Conservation (phyloP, 2,888 invertebrate species). For the Sipha maydis region DNA sequence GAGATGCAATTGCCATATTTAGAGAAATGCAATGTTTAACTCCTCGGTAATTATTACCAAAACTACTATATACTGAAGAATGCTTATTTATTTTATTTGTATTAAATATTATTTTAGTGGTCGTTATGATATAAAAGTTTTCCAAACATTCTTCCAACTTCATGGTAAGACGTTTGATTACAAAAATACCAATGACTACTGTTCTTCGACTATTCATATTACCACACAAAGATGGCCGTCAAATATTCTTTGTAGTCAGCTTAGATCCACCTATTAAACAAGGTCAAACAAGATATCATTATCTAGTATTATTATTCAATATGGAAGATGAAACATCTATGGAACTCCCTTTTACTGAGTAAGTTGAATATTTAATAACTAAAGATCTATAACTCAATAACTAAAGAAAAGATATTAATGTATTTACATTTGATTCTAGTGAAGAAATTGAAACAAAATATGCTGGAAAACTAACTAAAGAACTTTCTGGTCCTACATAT, state of each 20-base stretch:
- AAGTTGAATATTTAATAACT: slow-evolving; percentile 68
- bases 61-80: background rate
- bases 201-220: slow-evolving; percentile 92
- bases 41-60: slow-evolving; percentile 78
- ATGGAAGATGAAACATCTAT: slow-evolving; percentile 92
- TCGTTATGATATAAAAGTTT: slow-evolving; percentile 95
- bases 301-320: slow-evolving; percentile 91
- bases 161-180: slow-evolving; percentile 99
- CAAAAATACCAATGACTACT: slow-evolving; percentile 97
- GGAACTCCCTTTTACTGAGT: slow-evolving; percentile 92
- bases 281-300: slow-evolving; percentile 98
- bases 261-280: slow-evolving; percentile 99
- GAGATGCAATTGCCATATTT: slow-evolving; percentile 97
- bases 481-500: slow-evolving; percentile 90
- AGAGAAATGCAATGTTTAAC: slow-evolving; percentile 97
- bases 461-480: slow-evolving; percentile 89
- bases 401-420: background rate
- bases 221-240: slow-evolving; percentile 96
- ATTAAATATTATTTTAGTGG: slow-evolving; percentile 76
- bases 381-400: background rate
- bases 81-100: slow-evolving; percentile 14
- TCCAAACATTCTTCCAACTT: slow-evolving; percentile 88
- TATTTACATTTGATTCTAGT: slow-evolving; percentile 69
- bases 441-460: slow-evolving; percentile 93
- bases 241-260: slow-evolving; percentile 98